Base-by-base conservation (phyloP, 2,888 invertebrate genomes). In the Halictus quadricinctus region DNA sequence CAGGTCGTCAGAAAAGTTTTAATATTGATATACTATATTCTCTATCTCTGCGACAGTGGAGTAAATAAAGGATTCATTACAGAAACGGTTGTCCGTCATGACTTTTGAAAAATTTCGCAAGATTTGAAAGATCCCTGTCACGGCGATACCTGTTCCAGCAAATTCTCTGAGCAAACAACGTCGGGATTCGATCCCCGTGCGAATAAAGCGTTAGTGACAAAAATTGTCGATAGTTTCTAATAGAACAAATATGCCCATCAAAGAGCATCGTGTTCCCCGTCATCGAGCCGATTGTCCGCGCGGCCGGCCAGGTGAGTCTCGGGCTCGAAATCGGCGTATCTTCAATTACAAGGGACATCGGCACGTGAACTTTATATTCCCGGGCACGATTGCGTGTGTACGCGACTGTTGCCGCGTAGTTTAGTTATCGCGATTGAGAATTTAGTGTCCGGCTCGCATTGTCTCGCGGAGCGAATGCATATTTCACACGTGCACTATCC, bases 391-490 rank as follows among this genome's bases (percentile, higher is more conserved):
- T 77, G 87, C 88, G 88, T 84, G 87, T 86, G 87, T 87, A 86
- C 87, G 86, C 84, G 86, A 80, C 80, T 79, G 36, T 43, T 64
- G 81, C 83, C 83, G 88, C 88, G 85, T 88, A 88, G 85, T 89
- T 89, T 88, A 89, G 90, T 90, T 90, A 90, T 90, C 90, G 90
- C 90, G 90, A 89, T 89, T 82, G 90, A 89, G 90, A 89, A 90
- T 90, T 90, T 88, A 90, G 90, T 88, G 90, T 87, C 88, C 90
- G 89, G 89, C 87, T 91, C 84, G 92, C 92, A 92, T 93, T 92
- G 92, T 93, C 92, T 93, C 91, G 90, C 87, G 91, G 87, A 92
- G 92, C 88, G 91, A 92, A 92, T 92, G 92, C 92, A 93, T 93
- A 93, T 93, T 93, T 93, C 92, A 91, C 91, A 92, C 92, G 92